Evolutionary conservation across 2,113 vertebrate species (phyloP).

Genomic region (Elephantulus edwardii): DNA sequence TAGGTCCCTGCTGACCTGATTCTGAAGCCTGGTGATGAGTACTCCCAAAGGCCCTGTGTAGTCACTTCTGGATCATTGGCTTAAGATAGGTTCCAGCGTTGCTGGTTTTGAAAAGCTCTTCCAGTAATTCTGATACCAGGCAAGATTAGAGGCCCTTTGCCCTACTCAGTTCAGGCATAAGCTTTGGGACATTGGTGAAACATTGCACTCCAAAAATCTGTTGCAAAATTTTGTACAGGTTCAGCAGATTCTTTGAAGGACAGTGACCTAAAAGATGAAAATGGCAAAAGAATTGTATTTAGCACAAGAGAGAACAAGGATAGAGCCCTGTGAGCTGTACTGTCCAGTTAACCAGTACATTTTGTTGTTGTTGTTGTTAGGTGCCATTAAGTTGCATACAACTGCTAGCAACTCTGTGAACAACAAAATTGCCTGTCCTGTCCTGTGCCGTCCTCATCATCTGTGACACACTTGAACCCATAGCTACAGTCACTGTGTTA

Average conservation of each 20-base stretch:
- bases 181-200: not conserved
- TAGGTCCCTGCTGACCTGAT: not conserved
- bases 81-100: not conserved
- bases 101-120: not conserved
- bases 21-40: not conserved
- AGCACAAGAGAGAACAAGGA: not conserved
- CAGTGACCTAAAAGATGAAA: not conserved
- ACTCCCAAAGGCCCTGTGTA: not conserved
- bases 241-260: constrained; percentile 7
- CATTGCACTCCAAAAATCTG: not conserved
- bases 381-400: too few relatives aligned
- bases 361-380: too few relatives aligned
- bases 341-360: not conserved
- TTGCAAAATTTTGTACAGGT: not conserved
- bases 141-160: not conserved
- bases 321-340: not conserved
- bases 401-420: too few relatives aligned
- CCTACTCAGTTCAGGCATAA: not conserved
- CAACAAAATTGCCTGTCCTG: too few relatives aligned
- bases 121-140: not conserved
- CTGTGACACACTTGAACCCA: too few relatives aligned
- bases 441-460: too few relatives aligned
- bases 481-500: too few relatives aligned
- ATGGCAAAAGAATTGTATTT: not conserved
- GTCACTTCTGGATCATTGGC: not conserved